Evolutionary conservation across 2,797 vertebrate species (phyloP).

Genomic region (Neosalanx taihuensis): DNA sequence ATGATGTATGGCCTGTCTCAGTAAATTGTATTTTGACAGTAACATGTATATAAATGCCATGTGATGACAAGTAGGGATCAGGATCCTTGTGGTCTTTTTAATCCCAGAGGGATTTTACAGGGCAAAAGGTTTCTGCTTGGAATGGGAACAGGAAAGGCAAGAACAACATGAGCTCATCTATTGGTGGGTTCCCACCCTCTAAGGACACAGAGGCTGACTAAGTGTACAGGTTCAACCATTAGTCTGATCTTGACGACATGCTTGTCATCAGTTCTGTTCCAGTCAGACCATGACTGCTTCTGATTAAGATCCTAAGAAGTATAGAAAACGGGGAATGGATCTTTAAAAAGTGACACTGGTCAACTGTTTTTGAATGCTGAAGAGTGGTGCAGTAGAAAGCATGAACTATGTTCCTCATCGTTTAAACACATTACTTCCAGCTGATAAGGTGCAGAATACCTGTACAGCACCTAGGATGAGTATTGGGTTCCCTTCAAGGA

Average conservation of each 20-base stretch:
- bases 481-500: too few relatives aligned
- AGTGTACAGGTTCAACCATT: slow-evolving; percentile 50
- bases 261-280: slow-evolving; percentile 30
- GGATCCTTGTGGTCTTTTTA: slow-evolving; percentile 31
- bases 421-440: slow-evolving; percentile 43
- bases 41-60: not conserved
- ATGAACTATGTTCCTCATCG: slow-evolving; percentile 51
- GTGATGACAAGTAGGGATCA: slow-evolving; percentile 38
- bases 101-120: slow-evolving; percentile 42
- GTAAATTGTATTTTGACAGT: slow-evolving; percentile 4
- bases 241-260: slow-evolving; percentile 43
- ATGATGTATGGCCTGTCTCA: not conserved
- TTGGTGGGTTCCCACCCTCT: slow-evolving; percentile 69
- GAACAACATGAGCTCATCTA: slow-evolving; percentile 59
- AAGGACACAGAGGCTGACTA: slow-evolving; percentile 65
- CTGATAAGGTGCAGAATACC: slow-evolving; percentile 19
- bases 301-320: slow-evolving; percentile 2
- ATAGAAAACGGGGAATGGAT: not conserved
- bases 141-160: slow-evolving; percentile 39
- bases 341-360: not conserved
- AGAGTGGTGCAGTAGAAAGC: slow-evolving; percentile 1
- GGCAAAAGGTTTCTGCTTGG: slow-evolving; percentile 51
- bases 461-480: slow-evolving; percentile 21
- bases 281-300: slow-evolving; percentile 15
- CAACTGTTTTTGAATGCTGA: not conserved